These are phyloP conservation scores for Brachionus plicatilis DNA, from an alignment of 1,140 invertebrate genomes.

Conservation along the genomic window DNA sequence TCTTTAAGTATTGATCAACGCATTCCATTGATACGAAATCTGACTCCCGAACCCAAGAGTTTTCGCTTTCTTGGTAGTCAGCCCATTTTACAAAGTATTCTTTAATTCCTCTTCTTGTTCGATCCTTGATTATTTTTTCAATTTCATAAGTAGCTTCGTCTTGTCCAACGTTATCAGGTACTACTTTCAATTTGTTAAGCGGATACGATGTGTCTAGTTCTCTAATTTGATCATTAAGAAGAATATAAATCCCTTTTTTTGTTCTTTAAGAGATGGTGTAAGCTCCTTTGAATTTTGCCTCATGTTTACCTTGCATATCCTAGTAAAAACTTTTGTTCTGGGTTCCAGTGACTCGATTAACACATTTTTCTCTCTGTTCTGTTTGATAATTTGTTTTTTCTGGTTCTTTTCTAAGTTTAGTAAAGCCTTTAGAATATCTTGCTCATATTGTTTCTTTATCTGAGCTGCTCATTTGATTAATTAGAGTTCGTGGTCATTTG, in stretches of 20 bases:
- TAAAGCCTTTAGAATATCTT: too few species aligned
- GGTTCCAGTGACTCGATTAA: not conserved
- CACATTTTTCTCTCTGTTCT: not conserved
- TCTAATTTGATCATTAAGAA: not conserved
- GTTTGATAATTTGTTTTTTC: not conserved
- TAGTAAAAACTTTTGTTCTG: not conserved
- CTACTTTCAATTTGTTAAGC: not conserved
- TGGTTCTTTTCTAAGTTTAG: too few species aligned
- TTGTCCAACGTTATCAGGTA: not conserved
- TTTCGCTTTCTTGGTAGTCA: not conserved
- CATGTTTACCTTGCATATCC: not conserved
- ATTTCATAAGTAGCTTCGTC: not conserved
- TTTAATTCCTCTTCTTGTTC: constrained; percentile 4
- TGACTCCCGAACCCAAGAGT: constrained; percentile 26
- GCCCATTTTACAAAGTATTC: constrained; percentile 29
- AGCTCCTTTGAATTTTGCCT: not conserved
- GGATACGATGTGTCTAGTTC: not conserved
- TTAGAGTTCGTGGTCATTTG: too few species aligned
- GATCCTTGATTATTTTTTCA: constrained; percentile 17
- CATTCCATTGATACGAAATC: not conserved
- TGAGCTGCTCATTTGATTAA: too few species aligned
- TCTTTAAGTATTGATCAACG: not conserved
- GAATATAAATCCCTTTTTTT: not conserved
- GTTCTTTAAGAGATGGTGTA: not conserved
- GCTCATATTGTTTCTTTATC: too few species aligned